Conservation (phyloP, 2,888 invertebrate species). For the Meliscaeva auricollis region DNA sequence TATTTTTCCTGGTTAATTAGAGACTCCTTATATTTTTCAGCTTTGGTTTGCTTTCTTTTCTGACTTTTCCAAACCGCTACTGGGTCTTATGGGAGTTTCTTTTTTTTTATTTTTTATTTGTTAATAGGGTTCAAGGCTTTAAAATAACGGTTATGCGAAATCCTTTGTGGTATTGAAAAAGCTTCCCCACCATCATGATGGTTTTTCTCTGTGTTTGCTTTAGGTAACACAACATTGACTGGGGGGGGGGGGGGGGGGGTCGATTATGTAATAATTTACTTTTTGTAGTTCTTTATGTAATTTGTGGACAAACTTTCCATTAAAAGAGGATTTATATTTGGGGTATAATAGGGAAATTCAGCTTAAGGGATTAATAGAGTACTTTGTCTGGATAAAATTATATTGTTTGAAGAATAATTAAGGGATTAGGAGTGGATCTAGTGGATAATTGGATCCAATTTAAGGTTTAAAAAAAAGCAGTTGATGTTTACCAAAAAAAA, state of each 20-base stretch:
- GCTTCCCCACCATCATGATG: conserved; percentile 8
- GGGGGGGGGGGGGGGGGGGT: too few relatives aligned
- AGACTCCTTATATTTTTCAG: conserved; percentile 23
- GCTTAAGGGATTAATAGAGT: not conserved
- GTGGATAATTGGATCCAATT: too few relatives aligned
- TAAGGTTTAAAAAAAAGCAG: too few relatives aligned
- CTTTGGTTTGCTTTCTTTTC: not conserved
- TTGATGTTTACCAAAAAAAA: too few relatives aligned
- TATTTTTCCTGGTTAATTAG: conserved; percentile 59
- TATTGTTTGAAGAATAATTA: not conserved
- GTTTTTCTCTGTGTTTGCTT: conserved; percentile 6
- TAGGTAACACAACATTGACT: conserved; percentile 14
- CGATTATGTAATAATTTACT: conserved; percentile 29
- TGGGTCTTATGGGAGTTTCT: not conserved
- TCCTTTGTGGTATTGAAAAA: conserved; percentile 12
- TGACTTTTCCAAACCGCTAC: not conserved
- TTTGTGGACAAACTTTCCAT: conserved; percentile 7
- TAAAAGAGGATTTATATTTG: conserved; percentile 11
- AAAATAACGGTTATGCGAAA: not conserved
- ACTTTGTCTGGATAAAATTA: not conserved
- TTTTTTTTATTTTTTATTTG: not conserved
- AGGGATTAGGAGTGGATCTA: not conserved
- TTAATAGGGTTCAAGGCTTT: conserved; percentile 52
- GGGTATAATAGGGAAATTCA: not conserved
- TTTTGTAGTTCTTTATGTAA: not conserved